These are phyloP conservation scores for Pangasianodon gigas DNA, from an alignment of 2,113 vertebrate species.

Conservation along the genomic window DNA sequence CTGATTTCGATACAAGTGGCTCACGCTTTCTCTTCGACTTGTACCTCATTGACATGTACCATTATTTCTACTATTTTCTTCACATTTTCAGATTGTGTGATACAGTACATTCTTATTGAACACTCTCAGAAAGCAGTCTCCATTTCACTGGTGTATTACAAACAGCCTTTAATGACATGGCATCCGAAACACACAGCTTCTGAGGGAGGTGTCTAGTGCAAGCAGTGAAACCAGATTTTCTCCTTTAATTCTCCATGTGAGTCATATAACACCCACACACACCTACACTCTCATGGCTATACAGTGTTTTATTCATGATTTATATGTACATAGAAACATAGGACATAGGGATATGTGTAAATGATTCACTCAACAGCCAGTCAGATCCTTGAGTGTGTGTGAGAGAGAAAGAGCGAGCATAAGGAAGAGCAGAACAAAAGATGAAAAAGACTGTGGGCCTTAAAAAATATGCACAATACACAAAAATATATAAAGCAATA, in stretches of 20 bases:
- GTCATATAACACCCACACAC: neutral
- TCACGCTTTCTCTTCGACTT: neutral
- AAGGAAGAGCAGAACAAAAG: neutral
- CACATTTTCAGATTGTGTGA: neutral
- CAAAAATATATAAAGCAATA: neutral
- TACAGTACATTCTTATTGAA: neutral
- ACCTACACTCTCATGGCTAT: neutral
- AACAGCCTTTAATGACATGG: neutral
- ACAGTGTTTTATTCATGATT: neutral
- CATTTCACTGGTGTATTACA: neutral
- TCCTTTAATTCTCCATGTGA: neutral
- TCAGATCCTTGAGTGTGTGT: neutral
- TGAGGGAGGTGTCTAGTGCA: neutral
- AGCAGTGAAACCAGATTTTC: slow-evolving; percentile 8
- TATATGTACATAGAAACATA: neutral
- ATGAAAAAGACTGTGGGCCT: neutral
- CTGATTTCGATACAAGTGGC: neutral
- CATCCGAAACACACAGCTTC: neutral
- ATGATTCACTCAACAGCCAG: neutral
- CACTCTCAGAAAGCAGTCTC: neutral
- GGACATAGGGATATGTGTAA: neutral
- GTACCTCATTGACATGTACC: neutral
- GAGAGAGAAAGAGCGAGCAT: neutral
- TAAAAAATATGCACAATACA: neutral
- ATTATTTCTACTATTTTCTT: neutral